These are phyloP conservation scores for Discoglossus pictus DNA, from an alignment of 2,797 vertebrate species.

Conservation along the genomic window DNA sequence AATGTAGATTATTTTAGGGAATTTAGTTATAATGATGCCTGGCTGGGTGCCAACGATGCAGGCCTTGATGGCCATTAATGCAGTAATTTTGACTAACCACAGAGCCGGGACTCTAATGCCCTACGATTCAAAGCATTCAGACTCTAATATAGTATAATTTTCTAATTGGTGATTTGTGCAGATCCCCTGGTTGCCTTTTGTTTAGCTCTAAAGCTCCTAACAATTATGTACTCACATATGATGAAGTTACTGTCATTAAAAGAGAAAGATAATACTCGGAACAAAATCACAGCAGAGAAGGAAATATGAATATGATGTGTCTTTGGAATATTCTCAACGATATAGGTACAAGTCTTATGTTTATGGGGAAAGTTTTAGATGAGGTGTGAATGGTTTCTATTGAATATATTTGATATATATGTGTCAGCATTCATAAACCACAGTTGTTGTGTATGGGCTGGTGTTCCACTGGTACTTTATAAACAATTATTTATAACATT, in stretches of 20 bases:
- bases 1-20: neutral
- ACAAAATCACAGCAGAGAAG: too few species aligned
- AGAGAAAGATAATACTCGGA: constrained; percentile 15
- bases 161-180: constrained; percentile 27
- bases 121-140: constrained; percentile 26
- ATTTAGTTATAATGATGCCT: constrained; percentile 6
- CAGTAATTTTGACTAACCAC: constrained; percentile 19
- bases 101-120: constrained; percentile 30
- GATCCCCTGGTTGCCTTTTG: constrained; percentile 4
- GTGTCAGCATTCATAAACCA: too few species aligned
- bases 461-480: too few species aligned
- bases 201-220: constrained; percentile 8
- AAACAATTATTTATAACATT: too few species aligned
- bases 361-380: too few species aligned
- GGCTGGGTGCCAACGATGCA: too few species aligned
- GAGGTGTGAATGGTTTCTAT: too few species aligned
- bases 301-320: too few species aligned
- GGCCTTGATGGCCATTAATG: constrained; percentile 14
- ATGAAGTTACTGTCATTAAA: constrained; percentile 6
- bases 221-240: constrained; percentile 5
- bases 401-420: too few species aligned
- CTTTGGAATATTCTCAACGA: too few species aligned
- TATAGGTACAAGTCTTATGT: too few species aligned
- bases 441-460: too few species aligned
- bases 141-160: constrained; percentile 21